phyloP scores from a whole-genome alignment of 2,797 vertebrate species.

The Pseudomugil tenellus region DNA sequence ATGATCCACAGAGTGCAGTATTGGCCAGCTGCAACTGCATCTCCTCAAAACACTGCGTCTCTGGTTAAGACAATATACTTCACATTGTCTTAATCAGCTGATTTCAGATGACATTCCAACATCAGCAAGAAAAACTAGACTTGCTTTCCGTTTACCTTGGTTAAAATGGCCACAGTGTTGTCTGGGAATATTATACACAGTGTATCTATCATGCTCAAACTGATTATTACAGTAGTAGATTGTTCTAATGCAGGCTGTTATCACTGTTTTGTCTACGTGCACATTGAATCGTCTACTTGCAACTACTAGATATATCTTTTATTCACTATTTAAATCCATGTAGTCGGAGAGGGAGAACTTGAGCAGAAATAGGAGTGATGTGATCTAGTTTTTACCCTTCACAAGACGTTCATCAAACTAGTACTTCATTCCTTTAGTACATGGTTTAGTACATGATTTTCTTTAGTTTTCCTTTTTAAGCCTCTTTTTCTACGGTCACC shows the following conservation, averaged over 20 bases:
- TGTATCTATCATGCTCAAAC: slow-evolving; percentile 21
- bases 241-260: slow-evolving; percentile 15
- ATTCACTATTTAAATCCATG: slow-evolving; percentile 33
- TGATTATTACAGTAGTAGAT: slow-evolving; percentile 29
- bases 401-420: slow-evolving; percentile 11
- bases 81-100: background rate
- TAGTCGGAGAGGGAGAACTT: slow-evolving; percentile 10
- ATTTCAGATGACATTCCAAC: slow-evolving; percentile 11
- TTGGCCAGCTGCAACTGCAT: slow-evolving; percentile 6
- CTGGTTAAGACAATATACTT: background rate
- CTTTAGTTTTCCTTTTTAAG: slow-evolving; percentile 3
- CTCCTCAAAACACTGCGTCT: slow-evolving; percentile 11
- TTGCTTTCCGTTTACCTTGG: slow-evolving; percentile 17
- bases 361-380: slow-evolving; percentile 20
- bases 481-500: slow-evolving; percentile 5
- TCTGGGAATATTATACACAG: slow-evolving; percentile 38
- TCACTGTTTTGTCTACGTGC: slow-evolving; percentile 29
- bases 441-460: too few species aligned
- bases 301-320: slow-evolving; percentile 28
- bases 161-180: slow-evolving; percentile 27
- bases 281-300: slow-evolving; percentile 11
- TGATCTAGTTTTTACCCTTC: background rate
- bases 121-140: slow-evolving; percentile 25
- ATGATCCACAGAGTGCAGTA: slow-evolving; percentile 9
- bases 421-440: background rate